These are phyloP conservation scores for Cryptocephalus moraei DNA, from an alignment of 2,888 invertebrate genomes.

Conservation along the genomic window DNA sequence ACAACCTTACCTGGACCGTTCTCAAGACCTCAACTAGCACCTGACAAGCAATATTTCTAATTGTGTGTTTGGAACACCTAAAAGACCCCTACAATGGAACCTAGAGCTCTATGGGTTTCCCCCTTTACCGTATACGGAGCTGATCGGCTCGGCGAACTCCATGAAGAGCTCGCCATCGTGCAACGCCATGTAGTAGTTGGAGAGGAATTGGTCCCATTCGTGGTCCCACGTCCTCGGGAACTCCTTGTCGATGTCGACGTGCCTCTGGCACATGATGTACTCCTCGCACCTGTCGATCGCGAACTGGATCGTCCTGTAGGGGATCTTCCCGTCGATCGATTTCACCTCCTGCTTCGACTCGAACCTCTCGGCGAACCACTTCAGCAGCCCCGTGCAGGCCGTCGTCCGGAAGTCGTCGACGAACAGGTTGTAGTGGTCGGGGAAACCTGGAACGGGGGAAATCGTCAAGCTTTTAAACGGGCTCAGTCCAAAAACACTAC, in stretches of 20 bases:
- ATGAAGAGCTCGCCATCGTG: constrained; percentile 43
- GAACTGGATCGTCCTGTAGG: constrained; percentile 67
- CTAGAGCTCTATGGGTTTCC: no score
- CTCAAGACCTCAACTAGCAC: no score
- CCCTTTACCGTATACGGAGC: constrained; percentile 9
- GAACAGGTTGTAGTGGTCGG: constrained; percentile 73
- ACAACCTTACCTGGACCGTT: no score
- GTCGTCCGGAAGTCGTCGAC: constrained; percentile 84
- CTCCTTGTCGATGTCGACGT: constrained; percentile 64
- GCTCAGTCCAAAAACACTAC: no score
- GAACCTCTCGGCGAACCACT: constrained; percentile 55
- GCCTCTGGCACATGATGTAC: constrained; percentile 61
- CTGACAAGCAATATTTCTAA: no score
- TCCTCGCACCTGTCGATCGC: constrained; percentile 69
- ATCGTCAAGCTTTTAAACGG: no score
- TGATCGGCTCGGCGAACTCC: constrained; percentile 13
- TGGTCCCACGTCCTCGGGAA: constrained; percentile 57
- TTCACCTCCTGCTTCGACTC: constrained; percentile 47
- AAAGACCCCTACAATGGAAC: no score
- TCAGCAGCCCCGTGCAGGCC: constrained; percentile 74
- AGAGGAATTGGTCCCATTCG: constrained; percentile 83
- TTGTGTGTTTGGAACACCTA: no score
- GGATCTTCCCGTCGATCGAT: constrained; percentile 54
- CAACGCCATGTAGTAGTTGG: constrained; percentile 57
- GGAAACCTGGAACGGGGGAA: constrained; percentile 51